These are phyloP conservation scores for Pionites leucogaster DNA, from an alignment of 2,113 vertebrate species.

Conservation along the genomic window DNA sequence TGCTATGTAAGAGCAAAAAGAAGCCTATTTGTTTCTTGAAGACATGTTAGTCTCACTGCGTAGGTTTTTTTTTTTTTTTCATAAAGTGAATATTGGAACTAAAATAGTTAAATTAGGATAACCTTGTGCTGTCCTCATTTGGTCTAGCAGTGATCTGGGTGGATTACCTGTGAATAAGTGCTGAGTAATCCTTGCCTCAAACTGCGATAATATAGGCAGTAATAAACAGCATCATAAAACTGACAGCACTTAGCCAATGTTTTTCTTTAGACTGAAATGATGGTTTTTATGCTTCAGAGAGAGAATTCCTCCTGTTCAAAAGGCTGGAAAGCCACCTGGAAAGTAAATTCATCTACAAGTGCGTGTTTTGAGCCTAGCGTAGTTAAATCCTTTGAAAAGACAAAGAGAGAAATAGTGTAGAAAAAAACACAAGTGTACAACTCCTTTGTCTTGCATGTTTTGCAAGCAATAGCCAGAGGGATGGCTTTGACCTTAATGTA, in stretches of 20 bases:
- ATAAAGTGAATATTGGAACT: not conserved
- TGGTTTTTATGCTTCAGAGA: slow-evolving; percentile 51
- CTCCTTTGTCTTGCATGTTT: not conserved
- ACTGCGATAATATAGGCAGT: slow-evolving; percentile 36
- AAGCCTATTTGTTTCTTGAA: not conserved
- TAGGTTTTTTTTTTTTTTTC: not conserved
- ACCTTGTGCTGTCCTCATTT: slow-evolving; percentile 18
- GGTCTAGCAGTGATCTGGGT: slow-evolving; percentile 27
- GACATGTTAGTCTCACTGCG: not conserved
- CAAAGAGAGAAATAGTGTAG: not conserved
- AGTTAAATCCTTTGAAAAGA: slow-evolving; percentile 14
- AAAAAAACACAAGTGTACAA: not conserved
- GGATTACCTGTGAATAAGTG: slow-evolving; percentile 47
- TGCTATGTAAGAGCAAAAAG: not conserved
- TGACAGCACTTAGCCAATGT: slow-evolving; percentile 45
- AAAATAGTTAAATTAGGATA: slow-evolving; percentile 30
- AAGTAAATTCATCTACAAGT: slow-evolving; percentile 12
- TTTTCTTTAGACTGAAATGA: slow-evolving; percentile 62
- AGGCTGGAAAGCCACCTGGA: slow-evolving; percentile 38
- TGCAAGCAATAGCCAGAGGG: not conserved
- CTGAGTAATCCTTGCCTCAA: slow-evolving; percentile 51
- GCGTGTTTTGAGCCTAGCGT: slow-evolving; percentile 1
- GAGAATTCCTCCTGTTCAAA: slow-evolving; percentile 37
- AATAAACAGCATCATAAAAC: slow-evolving; percentile 65
- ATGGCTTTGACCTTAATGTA: not conserved